Evolutionary conservation across 2,888 invertebrate genomes (phyloP), one percentile per base, ranked within the genome.

Genomic region (Fissipunctia ypsillon): DNA sequence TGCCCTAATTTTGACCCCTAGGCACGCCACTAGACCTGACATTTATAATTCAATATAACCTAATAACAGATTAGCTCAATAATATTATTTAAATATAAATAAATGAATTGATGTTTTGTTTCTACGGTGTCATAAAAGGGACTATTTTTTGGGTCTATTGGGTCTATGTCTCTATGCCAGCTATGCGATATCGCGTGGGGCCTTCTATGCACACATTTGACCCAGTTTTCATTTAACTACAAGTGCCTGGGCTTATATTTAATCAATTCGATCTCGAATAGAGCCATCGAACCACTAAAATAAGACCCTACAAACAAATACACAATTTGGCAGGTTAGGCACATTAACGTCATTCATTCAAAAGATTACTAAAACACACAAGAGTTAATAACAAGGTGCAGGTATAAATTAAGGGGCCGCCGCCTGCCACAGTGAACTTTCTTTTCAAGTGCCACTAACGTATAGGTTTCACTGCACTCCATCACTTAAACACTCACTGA

Each of bases 301-400:
- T 73, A 69, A 56, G 28, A 79, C 57, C 80, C 68, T 67, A 68
- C 43, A 68, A 68, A 74, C 31, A 75, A 75, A 69, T 38, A 52
- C 28, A 76, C 45, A 61, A 41, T 63, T 56, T 61, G 56, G 75
- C 72, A 68, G 68, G 78, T 81, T 80, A 82, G 71, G 70, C 69
- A 81, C 81, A 68, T 68, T 56, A 5, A 65, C 71, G 16, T 66
- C 38, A 67, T 69, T 78, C 52, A 67, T 69, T 78, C 52, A 66
- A 74, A 65, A 63, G 54, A 65, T 64, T 80, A 88, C 69, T 69
- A 89, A 90, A 87, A 93, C 89, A 91, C 87, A 91, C 87, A n/a
- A 91, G 84, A 90, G 90, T 93, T 94, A 94, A 90, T 92, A 88
- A 94, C 93, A 93, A 92, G 88, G 94, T 95, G 95, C 95, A 94